Percentiles rank a stretch among this genome's conserved stretches.
Conservation (phyloP, 2,797 vertebrate genomes). For the Moxostoma hubbsi region DNA sequence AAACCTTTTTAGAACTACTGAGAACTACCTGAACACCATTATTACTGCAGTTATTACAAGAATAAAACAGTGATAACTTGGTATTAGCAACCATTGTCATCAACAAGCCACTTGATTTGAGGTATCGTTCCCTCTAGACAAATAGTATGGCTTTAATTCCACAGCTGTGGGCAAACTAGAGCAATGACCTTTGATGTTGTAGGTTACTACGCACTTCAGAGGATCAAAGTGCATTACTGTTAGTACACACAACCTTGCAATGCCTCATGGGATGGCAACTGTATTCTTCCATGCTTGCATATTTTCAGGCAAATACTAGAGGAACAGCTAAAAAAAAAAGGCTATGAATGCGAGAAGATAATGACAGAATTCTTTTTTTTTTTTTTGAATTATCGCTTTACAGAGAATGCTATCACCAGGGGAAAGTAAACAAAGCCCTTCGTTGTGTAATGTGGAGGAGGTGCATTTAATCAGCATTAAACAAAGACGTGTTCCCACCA, state of each 20-base stretch:
- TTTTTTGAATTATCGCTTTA: not conserved
- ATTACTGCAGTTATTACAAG: too few species aligned
- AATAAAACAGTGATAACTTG: too few species aligned
- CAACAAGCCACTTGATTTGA: too few species aligned
- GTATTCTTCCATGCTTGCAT: not conserved
- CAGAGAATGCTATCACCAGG: constrained; percentile 8
- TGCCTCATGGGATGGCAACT: constrained; percentile 33
- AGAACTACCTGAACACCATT: too few species aligned
- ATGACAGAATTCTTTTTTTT: too few species aligned
- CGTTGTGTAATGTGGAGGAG: constrained; percentile 17
- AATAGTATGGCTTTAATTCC: constrained; percentile 75
- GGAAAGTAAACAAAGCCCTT: constrained; percentile 22
- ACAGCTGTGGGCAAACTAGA: constrained; percentile 57
- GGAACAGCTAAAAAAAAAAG: not conserved
- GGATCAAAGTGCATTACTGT: constrained; percentile 72
- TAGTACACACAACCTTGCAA: constrained; percentile 58
- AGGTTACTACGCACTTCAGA: constrained; percentile 72
- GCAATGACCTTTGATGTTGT: constrained; percentile 67
- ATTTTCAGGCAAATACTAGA: too few species aligned
- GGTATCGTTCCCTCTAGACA: constrained; percentile 60
- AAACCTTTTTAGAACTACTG: too few species aligned
- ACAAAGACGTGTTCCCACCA: constrained; percentile 38
- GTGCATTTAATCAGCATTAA: constrained; percentile 34
- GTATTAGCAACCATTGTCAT: too few species aligned
- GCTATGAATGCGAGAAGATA: not conserved